Percentiles rank a stretch among this genome's conserved stretches.
Conservation (phyloP, 2,888 invertebrate species). For the Magallana nippona region DNA sequence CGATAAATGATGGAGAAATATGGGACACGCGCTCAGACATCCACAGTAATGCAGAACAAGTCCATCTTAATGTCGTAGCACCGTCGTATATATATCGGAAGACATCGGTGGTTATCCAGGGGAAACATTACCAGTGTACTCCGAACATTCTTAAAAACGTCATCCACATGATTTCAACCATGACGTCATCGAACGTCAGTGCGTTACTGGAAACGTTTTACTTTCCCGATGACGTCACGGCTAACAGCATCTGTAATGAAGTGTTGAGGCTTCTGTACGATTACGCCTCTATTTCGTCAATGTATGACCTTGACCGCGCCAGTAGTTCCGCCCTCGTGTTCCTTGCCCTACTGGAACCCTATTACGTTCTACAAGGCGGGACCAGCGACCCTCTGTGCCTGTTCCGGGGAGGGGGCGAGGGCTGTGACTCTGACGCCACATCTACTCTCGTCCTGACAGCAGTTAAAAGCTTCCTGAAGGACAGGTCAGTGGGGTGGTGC, state of each 20-base stretch:
- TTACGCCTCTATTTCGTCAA: neutral
- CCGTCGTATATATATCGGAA: conserved; percentile 5
- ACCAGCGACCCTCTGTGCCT: neutral
- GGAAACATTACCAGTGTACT: neutral
- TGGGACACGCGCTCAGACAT: neutral
- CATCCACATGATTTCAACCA: neutral
- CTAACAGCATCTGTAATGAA: neutral
- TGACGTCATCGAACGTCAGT: conserved; percentile 4
- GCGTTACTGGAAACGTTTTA: conserved; percentile 13
- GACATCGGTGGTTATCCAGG: neutral
- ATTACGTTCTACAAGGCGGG: neutral
- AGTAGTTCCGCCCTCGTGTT: neutral
- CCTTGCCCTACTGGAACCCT: neutral
- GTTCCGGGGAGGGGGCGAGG: neutral
- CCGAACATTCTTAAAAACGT: neutral
- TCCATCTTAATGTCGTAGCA: conserved; percentile 1
- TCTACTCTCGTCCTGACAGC: neutral
- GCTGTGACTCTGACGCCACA: neutral
- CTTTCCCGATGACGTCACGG: neutral
- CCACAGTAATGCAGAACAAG: neutral
- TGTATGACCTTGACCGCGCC: neutral
- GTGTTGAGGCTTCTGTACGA: neutral
- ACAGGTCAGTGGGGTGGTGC: neutral
- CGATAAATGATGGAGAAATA: neutral
- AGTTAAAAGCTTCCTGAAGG: neutral